Evolutionary conservation across 2,113 vertebrate genomes (phyloP), one percentile per base, ranked within the genome.

Genomic region (Epinephelus moara): DNA sequence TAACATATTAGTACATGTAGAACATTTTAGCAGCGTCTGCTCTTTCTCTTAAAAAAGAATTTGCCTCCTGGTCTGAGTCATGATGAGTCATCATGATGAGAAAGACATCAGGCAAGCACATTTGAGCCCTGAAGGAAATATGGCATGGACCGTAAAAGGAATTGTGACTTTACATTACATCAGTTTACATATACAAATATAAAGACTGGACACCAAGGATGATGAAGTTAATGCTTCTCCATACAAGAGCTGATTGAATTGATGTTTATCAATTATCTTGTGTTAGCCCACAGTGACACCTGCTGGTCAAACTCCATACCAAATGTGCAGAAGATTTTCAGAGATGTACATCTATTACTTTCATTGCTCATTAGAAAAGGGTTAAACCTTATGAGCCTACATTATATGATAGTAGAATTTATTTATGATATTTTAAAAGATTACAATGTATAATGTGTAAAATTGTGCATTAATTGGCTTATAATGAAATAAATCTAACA

Each of bases 11-110:
- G 11, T 11, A 10, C 19, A 52, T 53, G 49, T 14, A 40, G 19
- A 15, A 23, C 52, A 52, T 17, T 23, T 37, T 19, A 23, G 19
- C 40, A 23, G 25, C 3, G 18, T 45, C n/a, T 62, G 47, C 64
- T 25, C 11, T 47, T 45, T n/a, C 12, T 45, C 18, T 15, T 42
- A n/a, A 55, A 42, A 17, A 1, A n/a, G 8, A 11, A n/a, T 23
- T 50, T 11, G 15, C 37, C 6, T 55, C 27, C 7, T 4, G 17
- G 62, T n/a, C 3, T n/a, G 79, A 87, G 50, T 67, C 42, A 70
- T 47, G 45, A 61, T 80, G 85, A 81, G 66, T 82, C 75, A 72
- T 82, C 75, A 59, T 37, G 49, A 21, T 60, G 62, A 19, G 47
- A 11, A 21, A 18, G 50, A 75, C 33, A 55, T 2, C 5, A 19